Evolutionary conservation across 2,888 invertebrate species (phyloP).

Genomic region (Bhutanitis thaidina): DNA sequence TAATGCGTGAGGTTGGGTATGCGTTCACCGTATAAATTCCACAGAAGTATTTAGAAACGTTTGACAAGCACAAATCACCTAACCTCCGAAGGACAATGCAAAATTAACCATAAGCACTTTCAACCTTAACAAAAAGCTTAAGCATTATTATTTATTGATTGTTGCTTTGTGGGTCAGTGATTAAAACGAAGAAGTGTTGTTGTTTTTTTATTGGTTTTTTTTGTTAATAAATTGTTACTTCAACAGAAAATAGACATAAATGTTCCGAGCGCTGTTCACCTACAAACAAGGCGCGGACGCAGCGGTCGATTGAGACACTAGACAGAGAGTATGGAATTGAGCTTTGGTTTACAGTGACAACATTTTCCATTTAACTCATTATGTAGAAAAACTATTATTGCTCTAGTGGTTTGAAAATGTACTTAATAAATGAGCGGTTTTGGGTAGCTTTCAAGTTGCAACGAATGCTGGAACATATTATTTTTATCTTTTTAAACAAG

Average conservation of each 20-base stretch:
- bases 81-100: too few relatives aligned
- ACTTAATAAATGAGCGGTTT: neutral
- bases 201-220: constrained; percentile 63
- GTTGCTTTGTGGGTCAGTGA: neutral
- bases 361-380: constrained; percentile 17
- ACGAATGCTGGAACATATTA: neutral
- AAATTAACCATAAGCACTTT: too few relatives aligned
- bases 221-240: constrained; percentile 70
- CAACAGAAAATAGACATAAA: constrained; percentile 57
- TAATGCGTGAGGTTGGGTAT: too few relatives aligned
- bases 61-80: too few relatives aligned
- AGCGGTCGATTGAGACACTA: constrained; percentile 11
- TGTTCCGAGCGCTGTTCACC: constrained; percentile 43
- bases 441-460: constrained; percentile 5
- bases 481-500: neutral
- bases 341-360: constrained; percentile 50
- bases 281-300: constrained; percentile 1
- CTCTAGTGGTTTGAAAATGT: neutral
- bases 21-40: too few relatives aligned
- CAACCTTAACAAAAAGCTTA: too few relatives aligned
- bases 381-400: neutral
- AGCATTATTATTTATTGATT: too few relatives aligned
- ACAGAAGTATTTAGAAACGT: too few relatives aligned
- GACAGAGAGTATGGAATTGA: constrained; percentile 42
- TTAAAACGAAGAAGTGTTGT: constrained; percentile 32